Evolutionary conservation across 2,113 vertebrate species (phyloP).

Genomic region (Nicator chloris): DNA sequence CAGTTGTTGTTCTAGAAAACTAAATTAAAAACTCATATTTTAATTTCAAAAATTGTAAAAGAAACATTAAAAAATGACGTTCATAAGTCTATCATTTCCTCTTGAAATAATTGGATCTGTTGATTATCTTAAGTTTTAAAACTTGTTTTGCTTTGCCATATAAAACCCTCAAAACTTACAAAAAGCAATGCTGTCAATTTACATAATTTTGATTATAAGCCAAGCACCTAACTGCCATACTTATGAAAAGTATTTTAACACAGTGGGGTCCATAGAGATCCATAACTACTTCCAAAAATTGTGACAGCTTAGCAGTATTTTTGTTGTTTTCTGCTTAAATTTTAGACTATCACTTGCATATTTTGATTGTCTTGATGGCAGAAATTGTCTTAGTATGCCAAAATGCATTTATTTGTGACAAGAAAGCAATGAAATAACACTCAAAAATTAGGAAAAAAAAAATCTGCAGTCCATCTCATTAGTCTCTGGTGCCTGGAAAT

Average conservation of each 20-base stretch:
- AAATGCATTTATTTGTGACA: neutral
- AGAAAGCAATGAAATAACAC: neutral
- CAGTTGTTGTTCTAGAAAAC: neutral
- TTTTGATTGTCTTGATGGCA: neutral
- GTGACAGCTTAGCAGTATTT: neutral
- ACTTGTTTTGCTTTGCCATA: neutral
- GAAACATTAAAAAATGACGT: neutral
- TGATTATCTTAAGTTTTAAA: neutral
- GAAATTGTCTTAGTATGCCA: neutral
- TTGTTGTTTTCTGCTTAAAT: neutral
- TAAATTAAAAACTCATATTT: neutral
- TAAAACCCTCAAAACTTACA: rapidly evolving
- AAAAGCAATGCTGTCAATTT: neutral
- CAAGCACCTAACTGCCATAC: neutral
- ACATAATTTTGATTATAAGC: neutral
- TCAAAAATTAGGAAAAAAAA: neutral
- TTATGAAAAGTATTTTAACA: neutral
- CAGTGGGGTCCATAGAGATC: neutral
- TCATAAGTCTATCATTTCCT: neutral
- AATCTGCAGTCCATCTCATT: neutral
- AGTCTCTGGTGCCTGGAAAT: neutral
- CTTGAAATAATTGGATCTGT: neutral
- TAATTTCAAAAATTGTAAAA: neutral
- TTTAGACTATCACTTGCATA: neutral
- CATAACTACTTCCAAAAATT: neutral